Conservation (phyloP, 1,140 invertebrate species). For the Bombus sylvicola region DNA sequence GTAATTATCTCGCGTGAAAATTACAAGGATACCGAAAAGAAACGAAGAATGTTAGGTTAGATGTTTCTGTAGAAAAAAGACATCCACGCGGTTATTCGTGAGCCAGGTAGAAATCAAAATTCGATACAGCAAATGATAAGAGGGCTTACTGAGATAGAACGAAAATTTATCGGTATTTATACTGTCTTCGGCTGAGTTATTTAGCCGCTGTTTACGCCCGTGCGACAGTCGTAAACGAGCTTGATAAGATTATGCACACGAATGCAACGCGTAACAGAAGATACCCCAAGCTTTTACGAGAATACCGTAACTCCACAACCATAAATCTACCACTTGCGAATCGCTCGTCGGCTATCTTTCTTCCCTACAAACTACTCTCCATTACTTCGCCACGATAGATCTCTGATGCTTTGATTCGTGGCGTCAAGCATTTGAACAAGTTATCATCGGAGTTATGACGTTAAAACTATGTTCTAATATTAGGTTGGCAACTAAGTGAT, state of each 20-base stretch:
- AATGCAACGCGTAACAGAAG: constrained; percentile 44
- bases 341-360: constrained; percentile 68
- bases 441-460: not conserved
- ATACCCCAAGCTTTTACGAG: constrained; percentile 51
- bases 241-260: constrained; percentile 64
- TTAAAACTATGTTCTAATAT: too few relatives aligned
- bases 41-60: not conserved
- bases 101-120: constrained; percentile 27
- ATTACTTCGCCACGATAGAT: not conserved
- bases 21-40: too few relatives aligned
- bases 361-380: constrained; percentile 60
- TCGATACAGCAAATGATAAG: constrained; percentile 20
- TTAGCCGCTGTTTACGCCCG: constrained; percentile 47
- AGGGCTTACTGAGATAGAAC: constrained; percentile 27
- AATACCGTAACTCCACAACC: constrained; percentile 47
- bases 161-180: constrained; percentile 48
- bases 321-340: constrained; percentile 75
- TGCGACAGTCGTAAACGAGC: constrained; percentile 49
- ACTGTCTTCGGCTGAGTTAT: constrained; percentile 32
- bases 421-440: not conserved
- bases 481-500: too few relatives aligned
- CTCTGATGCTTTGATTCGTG: not conserved
- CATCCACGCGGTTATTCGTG: not conserved
- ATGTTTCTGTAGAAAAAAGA: too few relatives aligned
- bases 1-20: too few relatives aligned